Percentiles rank a stretch among this genome's conserved stretches.
Conservation (phyloP, 2,797 vertebrate genomes). For the Falco cherrug region DNA sequence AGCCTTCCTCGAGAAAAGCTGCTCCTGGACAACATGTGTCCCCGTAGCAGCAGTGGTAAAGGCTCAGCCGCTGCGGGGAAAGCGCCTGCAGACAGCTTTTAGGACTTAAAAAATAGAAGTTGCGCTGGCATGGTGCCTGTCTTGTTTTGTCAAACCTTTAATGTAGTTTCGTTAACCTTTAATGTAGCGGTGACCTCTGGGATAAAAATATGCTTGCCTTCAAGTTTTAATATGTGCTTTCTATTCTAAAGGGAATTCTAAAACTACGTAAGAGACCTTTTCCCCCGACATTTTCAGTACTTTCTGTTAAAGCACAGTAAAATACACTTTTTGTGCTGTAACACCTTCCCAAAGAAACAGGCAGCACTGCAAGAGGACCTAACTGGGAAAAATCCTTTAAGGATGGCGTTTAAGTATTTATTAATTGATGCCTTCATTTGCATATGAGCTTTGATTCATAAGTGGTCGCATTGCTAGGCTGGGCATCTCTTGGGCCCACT, state of each 20-base stretch:
- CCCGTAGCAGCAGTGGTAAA: neutral
- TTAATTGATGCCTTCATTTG: neutral
- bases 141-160: neutral
- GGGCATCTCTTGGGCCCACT: neutral
- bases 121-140: accelerated
- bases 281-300: too few relatives aligned
- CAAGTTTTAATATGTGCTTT: accelerated
- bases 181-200: neutral
- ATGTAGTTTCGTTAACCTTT: neutral
- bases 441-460: neutral
- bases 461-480: neutral
- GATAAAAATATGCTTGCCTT: accelerated
- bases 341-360: neutral
- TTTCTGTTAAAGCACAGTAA: neutral
- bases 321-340: neutral
- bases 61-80: neutral
- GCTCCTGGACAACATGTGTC: neutral
- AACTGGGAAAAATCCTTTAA: neutral
- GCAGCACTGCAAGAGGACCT: too few relatives aligned
- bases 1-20: neutral
- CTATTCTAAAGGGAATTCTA: neutral
- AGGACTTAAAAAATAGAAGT: accelerated
- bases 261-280: neutral
- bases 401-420: neutral
- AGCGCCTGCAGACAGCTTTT: accelerated